Base-by-base conservation (phyloP, 2,888 invertebrate species). In the Pollenia angustigena region DNA sequence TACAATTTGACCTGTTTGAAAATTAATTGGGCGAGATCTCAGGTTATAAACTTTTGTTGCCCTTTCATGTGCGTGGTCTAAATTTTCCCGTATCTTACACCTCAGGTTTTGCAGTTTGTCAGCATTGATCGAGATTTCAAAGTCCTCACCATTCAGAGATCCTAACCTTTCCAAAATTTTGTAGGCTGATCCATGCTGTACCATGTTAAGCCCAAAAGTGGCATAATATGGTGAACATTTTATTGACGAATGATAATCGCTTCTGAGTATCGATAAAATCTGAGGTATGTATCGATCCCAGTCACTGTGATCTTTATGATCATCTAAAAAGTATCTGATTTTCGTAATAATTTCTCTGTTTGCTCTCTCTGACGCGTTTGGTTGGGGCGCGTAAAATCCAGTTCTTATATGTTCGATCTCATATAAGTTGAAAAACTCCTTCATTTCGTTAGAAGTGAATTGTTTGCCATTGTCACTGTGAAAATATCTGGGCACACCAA, bases 361-460 rank as follows among this genome's bases (percentile, higher is more conserved):
- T 10, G 66, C 85, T 18, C 85, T 50, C 46, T 87, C 87, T 2
- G 78, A 74, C 3, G 79, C 82, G 42, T 85, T 87, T 8, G 85
- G 80, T 46, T 87, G 83, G 1, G 87, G 87, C 6, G 80, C 68
- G 16, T 83, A 80, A 52, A 74, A 68, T 14, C 64, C 83, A 2
- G 86, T 82, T 40, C 69, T 76, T 7, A 86, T 64, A 42, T 83
- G 86, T 6, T 42, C 56, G 1, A 83, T 52, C 1, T 83, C 87
- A 64, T 78, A 72, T 1, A n/a, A 50, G 6, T 32, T 44, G 6
- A 9, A 87, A 64, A 87, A 84, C 4, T 75, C 54, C 10, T 40
- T 48, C 60, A 87, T 76, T 14, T 71, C 71, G 6, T 71, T 66
- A 1, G 83, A 87, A 23, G 72, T 52, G 14, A 44, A 62, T 62